Percentiles rank a stretch among this genome's conserved stretches.
Evolutionary conservation across 1,140 invertebrate species (phyloP).

Genomic region (Triops longicaudatus): DNA sequence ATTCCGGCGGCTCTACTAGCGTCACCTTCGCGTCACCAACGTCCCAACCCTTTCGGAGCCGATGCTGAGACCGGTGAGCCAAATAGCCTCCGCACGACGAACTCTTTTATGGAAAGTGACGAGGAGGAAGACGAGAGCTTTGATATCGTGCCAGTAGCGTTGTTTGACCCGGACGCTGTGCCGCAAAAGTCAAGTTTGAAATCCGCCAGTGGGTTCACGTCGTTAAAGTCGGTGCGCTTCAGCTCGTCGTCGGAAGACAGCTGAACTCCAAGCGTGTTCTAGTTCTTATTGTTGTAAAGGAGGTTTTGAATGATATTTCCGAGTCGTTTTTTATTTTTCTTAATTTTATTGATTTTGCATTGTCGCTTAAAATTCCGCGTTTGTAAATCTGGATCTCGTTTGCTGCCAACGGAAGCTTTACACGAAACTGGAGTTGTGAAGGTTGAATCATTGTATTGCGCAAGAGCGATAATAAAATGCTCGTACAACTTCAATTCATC

Average conservation of each 20-base stretch:
- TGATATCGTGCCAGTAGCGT: not conserved
- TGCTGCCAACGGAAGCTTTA: not conserved
- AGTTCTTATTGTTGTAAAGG: no score
- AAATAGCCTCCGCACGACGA: no score
- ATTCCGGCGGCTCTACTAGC: not conserved
- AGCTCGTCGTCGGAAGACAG: not conserved
- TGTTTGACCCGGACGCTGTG: not conserved
- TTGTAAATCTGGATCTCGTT: not conserved
- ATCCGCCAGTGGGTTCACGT: not conserved
- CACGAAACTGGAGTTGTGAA: not conserved
- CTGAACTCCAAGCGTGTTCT: no score
- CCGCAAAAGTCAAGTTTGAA: not conserved
- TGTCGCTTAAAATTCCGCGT: no score
- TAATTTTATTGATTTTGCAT: no score
- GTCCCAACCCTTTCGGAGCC: not conserved
- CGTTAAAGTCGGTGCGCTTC: not conserved
- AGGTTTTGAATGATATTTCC: no score
- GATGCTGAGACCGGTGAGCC: no score
- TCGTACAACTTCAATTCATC: not conserved
- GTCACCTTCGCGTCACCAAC: not conserved
- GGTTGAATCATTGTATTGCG: conserved; percentile 3
- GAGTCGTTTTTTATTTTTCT: no score
- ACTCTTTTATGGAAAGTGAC: no score
- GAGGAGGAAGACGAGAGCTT: not conserved
- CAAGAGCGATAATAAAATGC: not conserved